A percentile compares a stretch with the other conserved stretches of the same genome.
Conservation (phyloP, 2,888 invertebrate species). For the Ypsolopha scabrella region DNA sequence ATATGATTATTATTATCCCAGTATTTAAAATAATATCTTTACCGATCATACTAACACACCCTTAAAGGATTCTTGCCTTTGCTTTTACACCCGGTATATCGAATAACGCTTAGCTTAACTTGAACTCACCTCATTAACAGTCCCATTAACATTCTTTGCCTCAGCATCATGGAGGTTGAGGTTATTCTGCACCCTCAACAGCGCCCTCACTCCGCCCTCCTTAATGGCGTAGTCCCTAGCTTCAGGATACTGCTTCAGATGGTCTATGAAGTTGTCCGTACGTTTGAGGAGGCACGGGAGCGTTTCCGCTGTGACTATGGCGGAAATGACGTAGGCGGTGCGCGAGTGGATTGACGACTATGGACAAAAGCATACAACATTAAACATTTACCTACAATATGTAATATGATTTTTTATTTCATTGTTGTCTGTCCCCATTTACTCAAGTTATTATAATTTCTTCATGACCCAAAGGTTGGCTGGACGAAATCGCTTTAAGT, state of each 20-base stretch:
- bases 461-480: too few relatives aligned
- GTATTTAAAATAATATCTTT: too few relatives aligned
- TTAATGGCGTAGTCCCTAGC: slow-evolving; percentile 79
- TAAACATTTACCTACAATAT: too few relatives aligned
- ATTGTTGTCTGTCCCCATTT: too few relatives aligned
- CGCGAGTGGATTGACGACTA: slow-evolving; percentile 73
- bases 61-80: too few relatives aligned
- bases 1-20: too few relatives aligned
- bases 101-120: too few relatives aligned
- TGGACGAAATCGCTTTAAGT: too few relatives aligned
- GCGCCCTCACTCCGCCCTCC: slow-evolving; percentile 76
- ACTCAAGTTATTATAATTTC: too few relatives aligned
- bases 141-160: slow-evolving; percentile 25
- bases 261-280: slow-evolving; percentile 77
- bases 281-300: slow-evolving; percentile 69
- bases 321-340: slow-evolving; percentile 75
- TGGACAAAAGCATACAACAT: slow-evolving; percentile 8
- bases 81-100: too few relatives aligned
- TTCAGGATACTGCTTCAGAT: slow-evolving; percentile 81
- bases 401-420: too few relatives aligned
- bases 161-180: slow-evolving; percentile 35
- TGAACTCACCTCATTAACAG: slow-evolving; percentile 38
- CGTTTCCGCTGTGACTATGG: slow-evolving; percentile 70
- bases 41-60: too few relatives aligned
- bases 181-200: slow-evolving; percentile 67